A percentile compares a stretch with the other conserved stretches of the same genome.
phyloP scores from a whole-genome alignment of 2,113 vertebrate genomes.

The Azemiops feae region DNA sequence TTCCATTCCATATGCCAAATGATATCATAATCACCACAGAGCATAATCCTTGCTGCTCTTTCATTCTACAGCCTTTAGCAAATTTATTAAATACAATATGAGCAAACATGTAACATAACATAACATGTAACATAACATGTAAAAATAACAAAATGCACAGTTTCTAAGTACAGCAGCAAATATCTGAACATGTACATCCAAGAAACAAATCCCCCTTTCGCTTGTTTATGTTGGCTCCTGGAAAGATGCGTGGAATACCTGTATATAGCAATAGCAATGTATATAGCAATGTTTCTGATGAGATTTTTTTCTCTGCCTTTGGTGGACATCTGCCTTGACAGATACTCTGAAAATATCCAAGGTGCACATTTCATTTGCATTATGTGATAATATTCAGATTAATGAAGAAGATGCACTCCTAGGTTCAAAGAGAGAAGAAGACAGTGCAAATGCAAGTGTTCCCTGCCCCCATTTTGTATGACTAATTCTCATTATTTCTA shows the following conservation, averaged over 20 bases:
- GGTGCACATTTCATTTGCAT: neutral
- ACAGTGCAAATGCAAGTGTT: neutral
- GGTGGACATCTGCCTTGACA: neutral
- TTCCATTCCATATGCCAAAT: neutral
- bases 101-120: neutral
- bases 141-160: neutral
- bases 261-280: constrained; percentile 3
- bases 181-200: neutral
- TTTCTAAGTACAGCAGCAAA: constrained; percentile 12
- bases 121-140: neutral
- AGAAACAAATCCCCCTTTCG: constrained; percentile 6
- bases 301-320: neutral
- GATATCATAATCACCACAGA: neutral
- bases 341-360: neutral
- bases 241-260: constrained; percentile 1
- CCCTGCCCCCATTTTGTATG: neutral
- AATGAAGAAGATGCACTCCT: neutral
- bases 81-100: neutral
- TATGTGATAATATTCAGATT: neutral
- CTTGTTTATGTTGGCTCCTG: neutral
- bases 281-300: neutral
- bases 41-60: neutral
- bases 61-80: too few species aligned
- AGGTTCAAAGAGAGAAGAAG: neutral
- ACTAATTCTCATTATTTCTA: neutral